A percentile compares a stretch with the other conserved stretches of the same genome.
These are phyloP conservation scores for Maniola hyperantus DNA, from an alignment of 2,888 invertebrate genomes.

Conservation along the genomic window DNA sequence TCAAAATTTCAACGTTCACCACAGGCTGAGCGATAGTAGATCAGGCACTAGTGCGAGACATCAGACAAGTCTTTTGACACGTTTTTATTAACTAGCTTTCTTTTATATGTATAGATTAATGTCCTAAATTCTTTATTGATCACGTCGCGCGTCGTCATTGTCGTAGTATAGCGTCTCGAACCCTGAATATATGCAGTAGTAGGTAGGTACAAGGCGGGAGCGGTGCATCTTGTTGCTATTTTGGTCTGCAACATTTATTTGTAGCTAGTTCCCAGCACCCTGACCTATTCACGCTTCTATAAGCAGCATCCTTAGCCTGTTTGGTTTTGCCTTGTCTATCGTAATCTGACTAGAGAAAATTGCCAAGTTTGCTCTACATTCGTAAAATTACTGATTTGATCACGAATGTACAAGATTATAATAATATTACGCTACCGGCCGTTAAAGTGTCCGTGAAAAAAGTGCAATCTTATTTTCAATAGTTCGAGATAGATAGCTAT, in stretches of 20 bases:
- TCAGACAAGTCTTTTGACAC: too few relatives aligned
- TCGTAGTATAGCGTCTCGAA: neutral
- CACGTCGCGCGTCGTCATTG: too few relatives aligned
- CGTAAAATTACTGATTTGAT: neutral
- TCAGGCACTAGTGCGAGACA: too few relatives aligned
- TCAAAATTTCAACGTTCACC: too few relatives aligned
- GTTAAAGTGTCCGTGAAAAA: too few relatives aligned
- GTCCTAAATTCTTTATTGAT: neutral
- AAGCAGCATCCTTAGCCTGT: constrained; percentile 56
- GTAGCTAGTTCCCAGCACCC: constrained; percentile 61
- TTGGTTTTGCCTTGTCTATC: constrained; percentile 56
- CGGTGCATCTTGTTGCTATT: constrained; percentile 36
- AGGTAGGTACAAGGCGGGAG: neutral
- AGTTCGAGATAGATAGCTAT: too few relatives aligned
- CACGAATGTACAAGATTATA: neutral
- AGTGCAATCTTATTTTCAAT: too few relatives aligned
- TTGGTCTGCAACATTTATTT: constrained; percentile 65
- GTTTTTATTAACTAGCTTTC: too few relatives aligned
- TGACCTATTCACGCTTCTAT: constrained; percentile 72
- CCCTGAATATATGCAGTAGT: constrained; percentile 7
- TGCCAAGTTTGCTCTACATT: neutral
- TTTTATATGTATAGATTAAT: neutral
- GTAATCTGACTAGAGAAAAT: constrained; percentile 27
- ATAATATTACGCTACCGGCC: neutral
- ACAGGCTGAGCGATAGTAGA: too few relatives aligned